phyloP scores from a whole-genome alignment of 2,797 vertebrate genomes.

The Paratrypauchen microcephalus region DNA sequence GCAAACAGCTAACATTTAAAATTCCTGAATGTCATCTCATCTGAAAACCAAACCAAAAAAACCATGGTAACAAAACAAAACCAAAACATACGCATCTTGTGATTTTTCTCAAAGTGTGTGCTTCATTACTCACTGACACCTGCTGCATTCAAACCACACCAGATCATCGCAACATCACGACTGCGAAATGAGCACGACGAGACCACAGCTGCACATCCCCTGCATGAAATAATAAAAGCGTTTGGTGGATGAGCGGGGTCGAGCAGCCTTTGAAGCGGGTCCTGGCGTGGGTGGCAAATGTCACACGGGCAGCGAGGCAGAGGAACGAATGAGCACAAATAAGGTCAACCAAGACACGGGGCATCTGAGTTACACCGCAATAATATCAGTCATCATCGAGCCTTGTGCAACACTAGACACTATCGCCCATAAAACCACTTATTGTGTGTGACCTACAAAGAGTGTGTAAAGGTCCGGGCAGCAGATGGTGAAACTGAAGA shows the following conservation, averaged over 20 bases:
- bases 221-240: constrained; percentile 37
- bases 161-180: background rate
- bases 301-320: constrained; percentile 28
- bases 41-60: background rate
- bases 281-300: constrained; percentile 41
- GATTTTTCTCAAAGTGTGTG: background rate
- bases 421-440: background rate
- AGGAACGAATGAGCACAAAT: constrained; percentile 15
- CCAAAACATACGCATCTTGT: background rate
- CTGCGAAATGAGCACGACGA: background rate
- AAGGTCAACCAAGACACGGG: background rate
- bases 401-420: constrained; percentile 4
- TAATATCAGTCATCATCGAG: constrained; percentile 8
- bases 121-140: background rate
- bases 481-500: constrained; percentile 23
- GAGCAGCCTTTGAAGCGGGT: constrained; percentile 25
- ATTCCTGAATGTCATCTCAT: background rate
- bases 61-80: too few relatives aligned
- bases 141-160: background rate
- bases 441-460: constrained; percentile 12
- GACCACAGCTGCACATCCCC: background rate
- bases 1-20: background rate
- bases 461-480: constrained; percentile 9
- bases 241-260: constrained; percentile 9
- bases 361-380: background rate